Conservation (phyloP, 2,797 vertebrate species). For the Centropyge bicolor region DNA sequence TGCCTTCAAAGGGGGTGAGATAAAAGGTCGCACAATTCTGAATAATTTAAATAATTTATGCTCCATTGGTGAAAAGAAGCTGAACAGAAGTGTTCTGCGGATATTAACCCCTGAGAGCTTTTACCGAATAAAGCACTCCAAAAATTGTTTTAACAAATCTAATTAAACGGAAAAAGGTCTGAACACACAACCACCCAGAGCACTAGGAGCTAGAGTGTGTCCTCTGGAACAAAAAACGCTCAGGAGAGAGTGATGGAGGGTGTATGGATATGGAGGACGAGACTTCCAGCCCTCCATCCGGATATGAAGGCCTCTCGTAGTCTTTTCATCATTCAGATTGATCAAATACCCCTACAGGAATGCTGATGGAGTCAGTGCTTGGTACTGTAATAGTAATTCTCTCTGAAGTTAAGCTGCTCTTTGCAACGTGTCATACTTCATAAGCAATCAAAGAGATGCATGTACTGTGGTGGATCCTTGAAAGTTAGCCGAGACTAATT, state of each 20-base stretch:
- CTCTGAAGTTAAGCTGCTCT: constrained; percentile 83
- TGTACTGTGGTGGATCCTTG: constrained; percentile 71
- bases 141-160: constrained; percentile 93
- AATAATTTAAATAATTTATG: constrained; percentile 99
- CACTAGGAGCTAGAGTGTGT: constrained; percentile 82
- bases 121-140: constrained; percentile 91
- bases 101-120: constrained; percentile 99
- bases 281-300: constrained; percentile 79
- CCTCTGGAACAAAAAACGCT: constrained; percentile 82
- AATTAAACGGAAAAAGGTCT: constrained; percentile 91
- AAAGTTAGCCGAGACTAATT: constrained; percentile 74
- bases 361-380: constrained; percentile 80
- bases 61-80: constrained; percentile 99
- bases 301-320: constrained; percentile 80
- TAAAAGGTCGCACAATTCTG: constrained; percentile 99
- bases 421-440: constrained; percentile 73
- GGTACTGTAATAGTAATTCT: constrained; percentile 77
- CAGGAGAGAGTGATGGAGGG: constrained; percentile 79
- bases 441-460: constrained; percentile 78
- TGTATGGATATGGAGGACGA: constrained; percentile 78
- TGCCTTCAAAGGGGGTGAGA: constrained; percentile 99
- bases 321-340: constrained; percentile 84
- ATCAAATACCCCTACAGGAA: constrained; percentile 84
- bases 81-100: constrained; percentile 99
- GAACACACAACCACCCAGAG: constrained; percentile 87